A percentile compares a stretch with the other conserved stretches of the same genome.
These are phyloP conservation scores for Scaptomyza caliginosa DNA, from an alignment of 2,888 invertebrate genomes.

Conservation along the genomic window DNA sequence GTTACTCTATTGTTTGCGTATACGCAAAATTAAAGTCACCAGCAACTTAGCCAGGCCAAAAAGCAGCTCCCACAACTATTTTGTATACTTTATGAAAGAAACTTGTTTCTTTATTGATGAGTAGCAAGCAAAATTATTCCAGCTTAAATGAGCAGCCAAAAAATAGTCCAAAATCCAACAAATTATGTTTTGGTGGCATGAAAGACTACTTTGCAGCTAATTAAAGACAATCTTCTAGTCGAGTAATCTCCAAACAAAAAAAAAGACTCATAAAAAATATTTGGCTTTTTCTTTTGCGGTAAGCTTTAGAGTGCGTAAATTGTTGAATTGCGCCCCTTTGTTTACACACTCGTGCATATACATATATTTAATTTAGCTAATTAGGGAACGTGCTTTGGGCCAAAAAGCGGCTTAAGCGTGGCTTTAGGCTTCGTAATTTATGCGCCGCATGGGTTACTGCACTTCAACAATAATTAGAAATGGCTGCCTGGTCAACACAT, in stretches of 20 bases:
- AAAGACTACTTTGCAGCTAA: not conserved
- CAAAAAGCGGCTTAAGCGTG: conserved; percentile 58
- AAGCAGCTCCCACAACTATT: conserved; percentile 37
- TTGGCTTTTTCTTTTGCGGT: conserved; percentile 3
- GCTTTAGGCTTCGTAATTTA: conserved; percentile 68
- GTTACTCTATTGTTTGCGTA: conserved; percentile 72
- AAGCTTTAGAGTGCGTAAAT: conserved; percentile 46
- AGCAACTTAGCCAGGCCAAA: conserved; percentile 23
- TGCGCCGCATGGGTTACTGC: conserved; percentile 72
- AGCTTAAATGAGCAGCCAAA: not conserved
- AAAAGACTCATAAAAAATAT: not conserved
- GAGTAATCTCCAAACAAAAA: not conserved
- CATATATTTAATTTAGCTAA: conserved; percentile 82
- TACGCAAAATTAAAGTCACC: conserved; percentile 71
- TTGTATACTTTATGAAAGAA: conserved; percentile 35
- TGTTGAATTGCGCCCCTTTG: conserved; percentile 49
- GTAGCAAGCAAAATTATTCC: too few species aligned
- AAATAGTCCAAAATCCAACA: too few species aligned
- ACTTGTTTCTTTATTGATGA: too few species aligned
- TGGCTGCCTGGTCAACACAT: conserved; percentile 69
- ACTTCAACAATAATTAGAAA: conserved; percentile 74
- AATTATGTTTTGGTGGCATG: not conserved
- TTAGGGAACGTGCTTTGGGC: conserved; percentile 77
- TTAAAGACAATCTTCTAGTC: conserved; percentile 1
- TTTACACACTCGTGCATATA: conserved; percentile 70